phyloP scores from a whole-genome alignment of 37 sponge, comb jelly and placozoan genomes.

The Cladorhizidae sp. region DNA sequence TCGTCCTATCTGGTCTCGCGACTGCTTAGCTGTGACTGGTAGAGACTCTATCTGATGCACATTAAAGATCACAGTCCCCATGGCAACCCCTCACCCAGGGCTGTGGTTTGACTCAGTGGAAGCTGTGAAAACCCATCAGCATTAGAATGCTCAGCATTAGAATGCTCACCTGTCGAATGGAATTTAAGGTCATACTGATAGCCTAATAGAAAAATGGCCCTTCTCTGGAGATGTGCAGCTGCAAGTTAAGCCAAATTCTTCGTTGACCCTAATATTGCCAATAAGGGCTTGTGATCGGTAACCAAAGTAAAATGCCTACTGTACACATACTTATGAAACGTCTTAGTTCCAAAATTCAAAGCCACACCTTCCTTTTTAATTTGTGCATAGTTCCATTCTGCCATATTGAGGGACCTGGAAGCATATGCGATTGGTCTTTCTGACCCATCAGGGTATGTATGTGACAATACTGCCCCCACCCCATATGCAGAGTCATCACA shows the following conservation, averaged over 20 bases:
- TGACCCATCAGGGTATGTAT: no score
- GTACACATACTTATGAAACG: no score
- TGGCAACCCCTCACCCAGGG: neutral
- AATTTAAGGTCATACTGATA: slow-evolving; percentile 4
- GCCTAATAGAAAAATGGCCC: neutral
- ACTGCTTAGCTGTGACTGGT: no score
- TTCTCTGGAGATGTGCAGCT: neutral
- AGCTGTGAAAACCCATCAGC: no score
- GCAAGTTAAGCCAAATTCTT: neutral
- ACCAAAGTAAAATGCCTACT: no score
- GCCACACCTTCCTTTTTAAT: slow-evolving; percentile 23
- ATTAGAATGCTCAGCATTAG: neutral
- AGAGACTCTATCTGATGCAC: no score
- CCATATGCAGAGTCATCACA: slow-evolving; percentile 23
- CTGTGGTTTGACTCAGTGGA: no score
- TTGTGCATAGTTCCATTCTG: no score
- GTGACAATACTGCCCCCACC: slow-evolving; percentile 22
- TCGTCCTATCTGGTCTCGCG: neutral
- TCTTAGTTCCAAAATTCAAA: no score
- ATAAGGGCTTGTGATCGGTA: no score
- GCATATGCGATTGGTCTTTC: no score
- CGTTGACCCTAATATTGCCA: neutral
- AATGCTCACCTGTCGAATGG: neutral
- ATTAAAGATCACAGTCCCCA: neutral
- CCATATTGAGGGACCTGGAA: no score